Evolutionary conservation across 1,140 invertebrate genomes (phyloP).

Genomic region (Yoshiicerus persimilis): DNA sequence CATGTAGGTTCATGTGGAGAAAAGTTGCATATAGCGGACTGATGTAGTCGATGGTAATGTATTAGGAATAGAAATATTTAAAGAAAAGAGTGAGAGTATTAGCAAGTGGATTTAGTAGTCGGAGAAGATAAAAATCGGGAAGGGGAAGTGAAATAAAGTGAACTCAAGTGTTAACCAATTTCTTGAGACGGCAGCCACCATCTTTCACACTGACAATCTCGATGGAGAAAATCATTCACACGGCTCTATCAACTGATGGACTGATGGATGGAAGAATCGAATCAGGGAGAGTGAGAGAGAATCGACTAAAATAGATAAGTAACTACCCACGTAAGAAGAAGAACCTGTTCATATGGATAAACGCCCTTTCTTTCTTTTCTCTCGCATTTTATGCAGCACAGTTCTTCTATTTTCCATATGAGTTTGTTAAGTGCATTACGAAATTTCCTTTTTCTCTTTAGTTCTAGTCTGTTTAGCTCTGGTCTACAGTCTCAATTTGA

Average conservation of each 20-base stretch:
- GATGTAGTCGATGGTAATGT: not conserved
- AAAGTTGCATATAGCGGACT: no score
- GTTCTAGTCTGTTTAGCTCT: not conserved
- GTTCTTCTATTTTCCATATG: not conserved
- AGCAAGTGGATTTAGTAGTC: conserved; percentile 14
- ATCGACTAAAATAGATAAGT: conserved; percentile 15
- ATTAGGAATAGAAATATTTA: not conserved
- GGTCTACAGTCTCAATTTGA: not conserved
- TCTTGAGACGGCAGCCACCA: conserved; percentile 13
- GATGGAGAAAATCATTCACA: conserved; percentile 29
- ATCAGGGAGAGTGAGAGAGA: conserved; percentile 10
- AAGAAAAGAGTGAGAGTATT: not conserved
- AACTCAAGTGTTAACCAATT: conserved; percentile 26
- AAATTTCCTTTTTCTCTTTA: not conserved
- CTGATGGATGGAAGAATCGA: conserved; percentile 14
- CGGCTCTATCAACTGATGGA: not conserved
- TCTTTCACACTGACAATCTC: conserved; percentile 28
- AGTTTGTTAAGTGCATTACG: conserved; percentile 10
- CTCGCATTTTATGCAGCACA: not conserved
- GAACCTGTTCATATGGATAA: conserved; percentile 12
- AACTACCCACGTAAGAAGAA: not conserved
- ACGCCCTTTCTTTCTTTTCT: not conserved
- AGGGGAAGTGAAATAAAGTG: conserved; percentile 29
- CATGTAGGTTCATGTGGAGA: not conserved
- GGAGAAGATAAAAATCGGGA: conserved; percentile 16